phyloP scores from a whole-genome alignment of 92 coral and sea anemone species.

The Umimayanthus chanpuru region DNA sequence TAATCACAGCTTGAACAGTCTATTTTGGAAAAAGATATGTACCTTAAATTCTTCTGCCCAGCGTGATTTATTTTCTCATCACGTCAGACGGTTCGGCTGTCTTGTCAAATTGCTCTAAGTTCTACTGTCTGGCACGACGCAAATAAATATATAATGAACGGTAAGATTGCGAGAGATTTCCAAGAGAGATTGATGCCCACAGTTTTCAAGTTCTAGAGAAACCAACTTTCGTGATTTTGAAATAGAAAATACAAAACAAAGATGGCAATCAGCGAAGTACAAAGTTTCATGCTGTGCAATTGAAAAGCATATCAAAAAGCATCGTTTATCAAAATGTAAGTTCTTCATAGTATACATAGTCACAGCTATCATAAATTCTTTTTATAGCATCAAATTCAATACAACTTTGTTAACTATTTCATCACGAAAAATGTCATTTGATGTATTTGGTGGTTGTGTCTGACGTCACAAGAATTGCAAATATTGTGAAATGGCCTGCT shows the following conservation, averaged over 20 bases:
- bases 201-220: background rate
- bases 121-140: background rate
- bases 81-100: background rate
- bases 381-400: background rate
- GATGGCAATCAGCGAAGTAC: background rate
- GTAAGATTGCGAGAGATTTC: background rate
- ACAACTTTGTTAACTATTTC: background rate
- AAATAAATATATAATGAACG: background rate
- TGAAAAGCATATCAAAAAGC: background rate
- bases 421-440: background rate
- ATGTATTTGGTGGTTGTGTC: background rate
- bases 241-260: background rate
- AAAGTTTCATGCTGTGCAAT: background rate
- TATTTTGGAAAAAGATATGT: background rate
- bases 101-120: background rate
- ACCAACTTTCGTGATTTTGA: background rate
- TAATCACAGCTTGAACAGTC: background rate
- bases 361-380: background rate
- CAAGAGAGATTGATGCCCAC: background rate
- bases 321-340: background rate
- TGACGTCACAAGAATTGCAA: background rate
- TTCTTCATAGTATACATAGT: background rate
- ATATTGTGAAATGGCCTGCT: background rate
- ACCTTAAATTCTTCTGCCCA: background rate
- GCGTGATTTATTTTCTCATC: background rate